A percentile compares a stretch with the other conserved stretches of the same genome.
Conservation (phyloP, 2,888 invertebrate species). For the Xestia sexstrigata region DNA sequence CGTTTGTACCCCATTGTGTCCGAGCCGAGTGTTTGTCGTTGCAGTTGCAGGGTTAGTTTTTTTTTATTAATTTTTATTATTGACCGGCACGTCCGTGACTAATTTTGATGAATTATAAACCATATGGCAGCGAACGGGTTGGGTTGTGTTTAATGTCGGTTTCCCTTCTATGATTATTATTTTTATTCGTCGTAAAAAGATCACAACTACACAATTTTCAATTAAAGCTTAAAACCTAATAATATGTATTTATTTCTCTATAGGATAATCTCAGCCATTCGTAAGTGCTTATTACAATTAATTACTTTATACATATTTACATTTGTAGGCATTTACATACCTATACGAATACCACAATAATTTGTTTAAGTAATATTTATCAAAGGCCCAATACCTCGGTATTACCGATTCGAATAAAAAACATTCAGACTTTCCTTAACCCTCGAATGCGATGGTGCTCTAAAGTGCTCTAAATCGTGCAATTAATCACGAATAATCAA, state of each 20-base stretch:
- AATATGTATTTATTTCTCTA: conserved; percentile 19
- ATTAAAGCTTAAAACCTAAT: conserved; percentile 1
- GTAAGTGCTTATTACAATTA: conserved; percentile 23
- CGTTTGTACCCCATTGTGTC: conserved; percentile 77
- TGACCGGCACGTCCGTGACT: conserved; percentile 81
- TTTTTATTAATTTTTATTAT: conserved; percentile 71
- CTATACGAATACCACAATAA: conserved; percentile 6
- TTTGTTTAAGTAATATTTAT: conserved; percentile 7
- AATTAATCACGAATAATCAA: conserved; percentile 67
- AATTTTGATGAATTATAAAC: conserved; percentile 85
- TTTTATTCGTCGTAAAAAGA: conserved; percentile 5
- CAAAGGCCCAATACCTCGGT: conserved; percentile 4
- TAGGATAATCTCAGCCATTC: conserved; percentile 12
- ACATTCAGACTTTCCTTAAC: conserved; percentile 33
- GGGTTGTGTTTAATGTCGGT: conserved; percentile 33
- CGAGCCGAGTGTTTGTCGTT: conserved; percentile 79
- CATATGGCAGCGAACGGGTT: conserved; percentile 76
- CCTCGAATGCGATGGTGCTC: conserved; percentile 30
- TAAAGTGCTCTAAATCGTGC: conserved; percentile 40
- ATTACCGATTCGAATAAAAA: conserved; percentile 4
- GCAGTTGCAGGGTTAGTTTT: conserved; percentile 80
- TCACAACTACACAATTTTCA: not conserved
- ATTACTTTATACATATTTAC: conserved; percentile 21
- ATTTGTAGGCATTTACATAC: conserved; percentile 16
- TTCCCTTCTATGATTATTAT: conserved; percentile 46